Conservation (phyloP, 1,140 invertebrate species). For the Anoplolepis gracilipes region DNA sequence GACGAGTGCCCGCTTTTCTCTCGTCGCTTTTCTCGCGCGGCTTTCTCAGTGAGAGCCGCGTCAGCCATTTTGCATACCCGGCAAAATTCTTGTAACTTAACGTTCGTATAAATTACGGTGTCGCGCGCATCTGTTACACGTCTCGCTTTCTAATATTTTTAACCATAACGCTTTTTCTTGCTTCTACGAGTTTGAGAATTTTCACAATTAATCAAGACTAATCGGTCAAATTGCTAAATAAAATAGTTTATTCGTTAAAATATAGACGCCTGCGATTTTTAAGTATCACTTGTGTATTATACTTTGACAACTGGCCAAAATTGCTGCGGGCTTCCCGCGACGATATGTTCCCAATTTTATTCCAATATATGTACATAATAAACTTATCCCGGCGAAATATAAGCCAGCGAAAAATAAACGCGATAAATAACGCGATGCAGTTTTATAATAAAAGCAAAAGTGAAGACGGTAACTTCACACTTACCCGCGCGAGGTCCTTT, state of each 20-base stretch:
- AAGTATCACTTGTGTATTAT: background rate
- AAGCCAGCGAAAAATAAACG: background rate
- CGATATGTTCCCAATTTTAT: constrained; percentile 2
- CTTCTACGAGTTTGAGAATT: background rate
- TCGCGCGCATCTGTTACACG: background rate
- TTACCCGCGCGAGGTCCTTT: constrained; percentile 7
- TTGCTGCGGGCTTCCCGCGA: background rate
- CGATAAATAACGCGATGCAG: background rate
- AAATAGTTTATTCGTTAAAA: constrained; percentile 15
- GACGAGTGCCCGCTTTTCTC: background rate
- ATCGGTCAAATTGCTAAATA: constrained; percentile 5
- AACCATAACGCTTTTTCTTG: too few species aligned
- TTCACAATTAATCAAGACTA: background rate
- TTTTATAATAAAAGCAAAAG: constrained; percentile 48
- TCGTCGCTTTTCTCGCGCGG: background rate
- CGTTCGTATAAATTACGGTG: background rate
- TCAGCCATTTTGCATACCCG: background rate
- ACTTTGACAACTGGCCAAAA: background rate
- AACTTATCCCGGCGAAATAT: background rate
- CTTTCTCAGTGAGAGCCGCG: background rate
- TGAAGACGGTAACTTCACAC: constrained; percentile 7
- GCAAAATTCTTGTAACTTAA: background rate
- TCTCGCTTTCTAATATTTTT: background rate
- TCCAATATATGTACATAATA: background rate
- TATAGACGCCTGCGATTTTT: background rate